Evolutionary conservation across 2,888 invertebrate species (phyloP).

Genomic region (Yponomeuta malinellus): DNA sequence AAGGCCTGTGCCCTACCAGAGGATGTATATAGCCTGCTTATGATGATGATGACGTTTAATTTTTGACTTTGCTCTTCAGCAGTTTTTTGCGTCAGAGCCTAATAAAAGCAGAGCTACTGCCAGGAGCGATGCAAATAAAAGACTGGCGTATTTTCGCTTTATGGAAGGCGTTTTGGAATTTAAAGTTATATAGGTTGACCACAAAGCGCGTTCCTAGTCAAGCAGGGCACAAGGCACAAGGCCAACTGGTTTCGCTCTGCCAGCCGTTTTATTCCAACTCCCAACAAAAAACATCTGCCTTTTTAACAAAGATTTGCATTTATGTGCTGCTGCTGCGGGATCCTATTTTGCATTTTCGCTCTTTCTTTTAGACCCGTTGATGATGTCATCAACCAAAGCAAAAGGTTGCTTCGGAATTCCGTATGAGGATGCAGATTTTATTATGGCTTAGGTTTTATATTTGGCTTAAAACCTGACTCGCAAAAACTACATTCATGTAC

Average conservation of each 20-base stretch:
- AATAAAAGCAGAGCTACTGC: too few relatives aligned
- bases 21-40: too few relatives aligned
- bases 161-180: neutral
- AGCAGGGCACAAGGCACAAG: conserved; percentile 31
- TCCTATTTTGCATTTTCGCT: neutral
- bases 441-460: neutral
- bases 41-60: too few relatives aligned
- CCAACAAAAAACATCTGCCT: conserved; percentile 23
- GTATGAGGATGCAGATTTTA: neutral
- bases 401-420: neutral
- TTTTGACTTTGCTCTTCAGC: too few relatives aligned
- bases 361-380: neutral
- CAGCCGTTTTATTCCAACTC: conserved; percentile 26
- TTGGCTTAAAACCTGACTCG: neutral
- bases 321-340: neutral
- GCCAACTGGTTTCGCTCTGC: conserved; percentile 40
- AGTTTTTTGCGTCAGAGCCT: too few relatives aligned
- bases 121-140: neutral
- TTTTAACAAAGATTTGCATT: conserved; percentile 9
- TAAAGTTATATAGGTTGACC: conserved; percentile 7
- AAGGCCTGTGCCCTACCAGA: too few relatives aligned
- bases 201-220: conserved; percentile 22
- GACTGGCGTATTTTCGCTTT: neutral
- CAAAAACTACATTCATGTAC: too few relatives aligned
- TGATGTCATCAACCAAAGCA: neutral